These are phyloP conservation scores for Hydrozoanthus gracilis DNA, from an alignment of 92 coral and sea anemone species.

Conservation along the genomic window DNA sequence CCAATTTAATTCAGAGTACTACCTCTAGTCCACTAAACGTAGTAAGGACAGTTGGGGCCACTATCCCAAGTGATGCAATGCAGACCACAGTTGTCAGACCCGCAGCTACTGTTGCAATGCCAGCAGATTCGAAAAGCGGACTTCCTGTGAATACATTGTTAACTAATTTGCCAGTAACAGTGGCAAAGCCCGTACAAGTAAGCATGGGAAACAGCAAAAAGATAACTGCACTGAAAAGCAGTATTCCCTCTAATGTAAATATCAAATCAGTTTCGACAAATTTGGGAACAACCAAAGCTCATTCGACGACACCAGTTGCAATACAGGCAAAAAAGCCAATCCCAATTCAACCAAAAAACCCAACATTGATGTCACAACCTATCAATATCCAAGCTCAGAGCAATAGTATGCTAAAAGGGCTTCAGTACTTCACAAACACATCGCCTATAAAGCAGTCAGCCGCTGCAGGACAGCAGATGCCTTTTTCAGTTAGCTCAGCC, in stretches of 20 bases:
- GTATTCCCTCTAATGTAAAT: conserved; percentile 13
- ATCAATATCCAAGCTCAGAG: conserved; percentile 46
- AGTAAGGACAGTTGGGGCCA: conserved; percentile 41
- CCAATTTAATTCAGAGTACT: conserved; percentile 26
- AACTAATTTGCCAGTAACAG: conserved; percentile 5
- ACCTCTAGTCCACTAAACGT: conserved; percentile 6
- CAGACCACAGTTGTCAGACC: conserved; percentile 39
- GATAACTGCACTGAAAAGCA: not conserved
- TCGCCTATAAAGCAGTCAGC: conserved; percentile 47
- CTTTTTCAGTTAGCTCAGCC: conserved; percentile 46
- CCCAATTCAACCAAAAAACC: conserved; percentile 88
- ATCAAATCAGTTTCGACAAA: conserved; percentile 31
- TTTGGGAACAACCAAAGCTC: conserved; percentile 41
- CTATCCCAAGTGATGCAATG: conserved; percentile 48
- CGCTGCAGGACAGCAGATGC: conserved; percentile 35
- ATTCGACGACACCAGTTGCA: conserved; percentile 44
- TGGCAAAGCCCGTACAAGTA: not conserved
- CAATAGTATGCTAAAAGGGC: conserved; percentile 49
- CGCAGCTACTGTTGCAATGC: conserved; percentile 32
- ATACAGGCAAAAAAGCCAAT: conserved; percentile 90
- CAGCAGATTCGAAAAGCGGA: conserved; percentile 16
- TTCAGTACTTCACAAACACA: conserved; percentile 41
- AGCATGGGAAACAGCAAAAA: not conserved
- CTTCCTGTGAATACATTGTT: conserved; percentile 21
- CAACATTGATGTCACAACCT: conserved; percentile 54